Conservation (phyloP, 2,797 vertebrate genomes). For the Squalus acanthias region DNA sequence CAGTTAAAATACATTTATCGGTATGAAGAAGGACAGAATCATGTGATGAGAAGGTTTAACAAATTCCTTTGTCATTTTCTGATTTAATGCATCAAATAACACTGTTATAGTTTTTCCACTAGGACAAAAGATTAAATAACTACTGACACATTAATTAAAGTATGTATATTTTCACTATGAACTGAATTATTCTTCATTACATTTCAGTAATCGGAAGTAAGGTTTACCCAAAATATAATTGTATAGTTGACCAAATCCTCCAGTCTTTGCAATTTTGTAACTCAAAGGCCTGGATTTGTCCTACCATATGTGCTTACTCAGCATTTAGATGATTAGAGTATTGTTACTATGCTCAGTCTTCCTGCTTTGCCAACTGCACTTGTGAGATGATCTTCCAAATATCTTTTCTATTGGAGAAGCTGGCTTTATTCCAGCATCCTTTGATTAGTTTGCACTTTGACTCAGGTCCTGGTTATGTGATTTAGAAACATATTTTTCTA, state of each 20-base stretch:
- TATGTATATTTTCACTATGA: neutral
- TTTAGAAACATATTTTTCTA: no score
- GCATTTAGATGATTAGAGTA: neutral
- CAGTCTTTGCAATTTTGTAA: constrained; percentile 1
- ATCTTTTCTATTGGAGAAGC: neutral
- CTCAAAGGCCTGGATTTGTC: neutral
- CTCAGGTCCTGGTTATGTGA: neutral
- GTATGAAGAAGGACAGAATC: neutral
- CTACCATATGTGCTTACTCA: neutral
- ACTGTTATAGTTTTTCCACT: neutral
- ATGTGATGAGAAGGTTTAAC: neutral
- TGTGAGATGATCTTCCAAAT: neutral
- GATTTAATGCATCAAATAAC: constrained; percentile 29
- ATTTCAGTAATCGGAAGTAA: neutral
- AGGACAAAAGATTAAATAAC: neutral
- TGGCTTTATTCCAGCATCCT: neutral
- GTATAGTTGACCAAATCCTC: neutral
- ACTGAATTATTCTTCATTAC: neutral
- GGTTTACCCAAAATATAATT: neutral
- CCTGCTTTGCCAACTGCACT: neutral
- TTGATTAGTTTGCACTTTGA: neutral
- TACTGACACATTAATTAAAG: constrained; percentile 2
- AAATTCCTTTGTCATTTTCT: neutral
- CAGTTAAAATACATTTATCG: neutral
- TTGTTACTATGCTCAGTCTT: neutral